phyloP scores from a whole-genome alignment of 2,797 vertebrate species.

The Anguilla pacifica region DNA sequence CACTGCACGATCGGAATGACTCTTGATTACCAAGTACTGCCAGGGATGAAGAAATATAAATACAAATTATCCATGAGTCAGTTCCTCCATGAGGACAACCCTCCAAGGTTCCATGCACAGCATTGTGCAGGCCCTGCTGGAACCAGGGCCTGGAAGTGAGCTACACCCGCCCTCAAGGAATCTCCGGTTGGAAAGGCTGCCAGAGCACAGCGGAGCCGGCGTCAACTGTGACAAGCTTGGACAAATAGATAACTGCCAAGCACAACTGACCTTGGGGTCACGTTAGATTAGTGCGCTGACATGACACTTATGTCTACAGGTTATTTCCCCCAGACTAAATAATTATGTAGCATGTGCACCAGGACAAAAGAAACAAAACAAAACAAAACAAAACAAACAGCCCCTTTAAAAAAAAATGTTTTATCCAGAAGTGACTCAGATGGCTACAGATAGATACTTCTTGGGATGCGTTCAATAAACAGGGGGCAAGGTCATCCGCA shows the following conservation, averaged over 20 bases:
- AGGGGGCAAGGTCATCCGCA: background rate
- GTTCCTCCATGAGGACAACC: background rate
- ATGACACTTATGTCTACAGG: background rate
- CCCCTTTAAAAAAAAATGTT: background rate
- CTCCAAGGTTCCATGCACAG: background rate
- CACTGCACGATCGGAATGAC: background rate
- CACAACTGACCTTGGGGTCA: slow-evolving; percentile 12
- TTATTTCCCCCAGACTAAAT: slow-evolving; percentile 4
- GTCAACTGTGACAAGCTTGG: background rate
- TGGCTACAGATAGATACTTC: background rate
- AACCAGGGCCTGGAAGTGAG: background rate
- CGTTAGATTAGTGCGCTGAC: background rate
- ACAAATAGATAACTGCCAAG: background rate
- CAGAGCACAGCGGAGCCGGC: background rate
- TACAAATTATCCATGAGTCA: background rate
- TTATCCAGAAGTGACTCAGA: background rate
- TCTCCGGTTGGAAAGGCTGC: background rate
- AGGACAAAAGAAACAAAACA: background rate
- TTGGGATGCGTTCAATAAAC: background rate
- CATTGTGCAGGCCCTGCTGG: background rate
- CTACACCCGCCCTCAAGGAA: background rate
- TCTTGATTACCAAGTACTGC: background rate
- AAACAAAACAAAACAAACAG: background rate
- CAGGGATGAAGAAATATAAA: background rate
- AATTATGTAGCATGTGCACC: background rate